These are phyloP conservation scores for Scaptomyza pallida DNA, from an alignment of 1,140 invertebrate species.

Conservation along the genomic window DNA sequence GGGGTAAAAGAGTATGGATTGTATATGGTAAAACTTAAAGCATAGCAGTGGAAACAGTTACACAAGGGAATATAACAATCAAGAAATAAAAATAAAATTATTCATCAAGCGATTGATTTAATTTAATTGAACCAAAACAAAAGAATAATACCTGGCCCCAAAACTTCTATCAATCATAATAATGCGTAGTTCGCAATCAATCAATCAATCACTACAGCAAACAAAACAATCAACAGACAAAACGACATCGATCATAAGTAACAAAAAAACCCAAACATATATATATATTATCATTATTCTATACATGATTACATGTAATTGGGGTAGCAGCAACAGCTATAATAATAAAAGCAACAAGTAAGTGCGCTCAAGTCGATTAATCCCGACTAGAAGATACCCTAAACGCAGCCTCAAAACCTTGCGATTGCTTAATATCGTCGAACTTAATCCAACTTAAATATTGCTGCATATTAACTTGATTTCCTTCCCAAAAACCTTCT, in stretches of 20 bases:
- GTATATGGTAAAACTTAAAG: too few species aligned
- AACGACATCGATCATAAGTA: slow-evolving; percentile 18
- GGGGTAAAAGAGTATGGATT: background rate
- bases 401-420: too few species aligned
- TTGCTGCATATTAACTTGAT: too few species aligned
- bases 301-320: slow-evolving; percentile 5
- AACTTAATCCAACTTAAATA: too few species aligned
- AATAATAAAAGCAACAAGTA: slow-evolving; percentile 3
- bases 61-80: too few species aligned
- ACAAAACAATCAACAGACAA: slow-evolving; percentile 4
- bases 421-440: too few species aligned
- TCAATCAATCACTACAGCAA: background rate
- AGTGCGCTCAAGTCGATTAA: too few species aligned
- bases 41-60: too few species aligned
- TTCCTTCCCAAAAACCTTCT: too few species aligned
- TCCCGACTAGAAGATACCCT: too few species aligned
- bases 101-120: background rate
- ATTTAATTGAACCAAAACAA: background rate
- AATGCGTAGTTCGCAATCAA: slow-evolving; percentile 14
- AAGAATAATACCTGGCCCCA: background rate
- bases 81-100: too few species aligned
- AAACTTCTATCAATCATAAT: background rate
- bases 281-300: slow-evolving; percentile 3
- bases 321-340: slow-evolving; percentile 20
- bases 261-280: slow-evolving; percentile 2